Evolutionary conservation across 2,888 invertebrate genomes (phyloP).

Genomic region (Nephrotoma appendiculata): DNA sequence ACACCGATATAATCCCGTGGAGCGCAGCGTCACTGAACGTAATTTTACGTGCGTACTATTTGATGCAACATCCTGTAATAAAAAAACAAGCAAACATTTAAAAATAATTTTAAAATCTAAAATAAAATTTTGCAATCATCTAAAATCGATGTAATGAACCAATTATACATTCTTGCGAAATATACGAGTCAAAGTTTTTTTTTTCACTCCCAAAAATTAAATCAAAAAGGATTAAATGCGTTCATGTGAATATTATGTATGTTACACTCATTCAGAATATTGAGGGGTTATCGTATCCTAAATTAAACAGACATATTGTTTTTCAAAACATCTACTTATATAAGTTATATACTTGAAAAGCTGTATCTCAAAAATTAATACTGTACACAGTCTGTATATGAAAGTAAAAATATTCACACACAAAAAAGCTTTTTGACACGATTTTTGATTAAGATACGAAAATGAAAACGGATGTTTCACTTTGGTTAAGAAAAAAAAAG

Average conservation of each 20-base stretch:
- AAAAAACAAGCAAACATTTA: not conserved
- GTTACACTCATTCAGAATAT: not conserved
- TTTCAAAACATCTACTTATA: not conserved
- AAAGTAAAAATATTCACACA: not conserved
- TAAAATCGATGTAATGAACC: too few species aligned
- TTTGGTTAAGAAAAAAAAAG: not conserved
- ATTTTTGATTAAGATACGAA: not conserved
- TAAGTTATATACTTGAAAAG: too few species aligned
- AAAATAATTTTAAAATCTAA: too few species aligned
- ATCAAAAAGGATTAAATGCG: not conserved
- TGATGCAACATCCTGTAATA: conserved; percentile 47
- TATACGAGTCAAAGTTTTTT: too few species aligned
- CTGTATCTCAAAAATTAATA: not conserved
- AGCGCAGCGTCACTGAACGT: conserved; percentile 50
- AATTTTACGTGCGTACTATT: conserved; percentile 51
- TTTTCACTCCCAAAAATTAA: not conserved
- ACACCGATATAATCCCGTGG: conserved; percentile 57
- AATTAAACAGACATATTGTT: not conserved
- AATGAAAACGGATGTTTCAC: not conserved
- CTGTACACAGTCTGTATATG: not conserved
- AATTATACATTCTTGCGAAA: too few species aligned
- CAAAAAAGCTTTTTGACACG: not conserved
- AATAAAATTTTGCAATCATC: too few species aligned
- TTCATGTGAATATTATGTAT: not conserved
- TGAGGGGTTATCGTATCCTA: not conserved